phyloP scores from a whole-genome alignment of 2,113 vertebrate genomes.

The Oxygymnocypris stewartii region DNA sequence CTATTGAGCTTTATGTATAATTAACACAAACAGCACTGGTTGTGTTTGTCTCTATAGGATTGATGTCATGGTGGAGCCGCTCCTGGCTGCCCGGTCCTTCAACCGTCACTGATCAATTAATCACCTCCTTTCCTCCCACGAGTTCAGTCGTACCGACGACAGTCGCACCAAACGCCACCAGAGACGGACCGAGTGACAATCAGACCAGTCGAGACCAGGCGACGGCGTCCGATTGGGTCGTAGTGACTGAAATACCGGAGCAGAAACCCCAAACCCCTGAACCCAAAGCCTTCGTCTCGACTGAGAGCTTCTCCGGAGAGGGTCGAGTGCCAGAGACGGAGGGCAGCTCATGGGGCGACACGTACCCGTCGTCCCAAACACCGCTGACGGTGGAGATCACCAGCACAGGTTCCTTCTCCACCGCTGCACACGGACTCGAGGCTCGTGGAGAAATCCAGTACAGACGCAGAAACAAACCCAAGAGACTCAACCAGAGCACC shows the following conservation, averaged over 20 bases:
- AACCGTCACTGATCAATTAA: neutral
- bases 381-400: neutral
- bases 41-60: slow-evolving; percentile 33
- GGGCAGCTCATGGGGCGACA: slow-evolving; percentile 61
- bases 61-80: slow-evolving; percentile 34
- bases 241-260: slow-evolving; percentile 21
- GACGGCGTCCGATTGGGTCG: slow-evolving; percentile 39
- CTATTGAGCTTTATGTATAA: neutral
- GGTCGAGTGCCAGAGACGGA: slow-evolving; percentile 64
- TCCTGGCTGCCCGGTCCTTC: slow-evolving; percentile 33
- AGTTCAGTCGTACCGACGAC: neutral
- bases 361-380: neutral
- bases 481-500: slow-evolving; percentile 65
- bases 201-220: neutral
- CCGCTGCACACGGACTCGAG: slow-evolving; percentile 47
- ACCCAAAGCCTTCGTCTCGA: slow-evolving; percentile 6
- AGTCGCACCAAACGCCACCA: neutral
- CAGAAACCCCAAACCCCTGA: neutral
- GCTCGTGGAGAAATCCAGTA: slow-evolving; percentile 74
- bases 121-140: neutral
- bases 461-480: slow-evolving; percentile 64
- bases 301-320: slow-evolving; percentile 51
- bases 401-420: neutral
- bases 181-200: neutral
- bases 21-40: neutral